Evolutionary conservation across 2,797 vertebrate species (phyloP).

Genomic region (Harpagifer antarcticus): DNA sequence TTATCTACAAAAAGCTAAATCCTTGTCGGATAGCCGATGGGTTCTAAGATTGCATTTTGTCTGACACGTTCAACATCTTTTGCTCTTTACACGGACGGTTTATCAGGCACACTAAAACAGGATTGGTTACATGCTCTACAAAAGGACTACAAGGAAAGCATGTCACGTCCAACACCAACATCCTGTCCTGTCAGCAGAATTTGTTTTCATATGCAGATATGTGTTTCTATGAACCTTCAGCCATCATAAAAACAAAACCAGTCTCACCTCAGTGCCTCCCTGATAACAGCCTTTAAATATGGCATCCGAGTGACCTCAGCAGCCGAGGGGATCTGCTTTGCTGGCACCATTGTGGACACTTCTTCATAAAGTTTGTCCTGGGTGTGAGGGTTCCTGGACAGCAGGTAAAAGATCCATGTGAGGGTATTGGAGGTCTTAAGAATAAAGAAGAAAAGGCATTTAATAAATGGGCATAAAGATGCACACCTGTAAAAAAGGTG

Average conservation of each 20-base stretch:
- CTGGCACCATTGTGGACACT: conserved; percentile 57
- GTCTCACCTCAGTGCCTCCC: conserved; percentile 83
- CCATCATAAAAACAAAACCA: not conserved
- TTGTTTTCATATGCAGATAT: too few relatives aligned
- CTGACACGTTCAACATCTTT: too few relatives aligned
- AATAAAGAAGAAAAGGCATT: not conserved
- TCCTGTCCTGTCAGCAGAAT: too few relatives aligned
- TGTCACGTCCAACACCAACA: too few relatives aligned
- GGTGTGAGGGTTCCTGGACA: conserved; percentile 76
- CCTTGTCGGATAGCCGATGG: too few relatives aligned
- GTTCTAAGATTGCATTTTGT: too few relatives aligned
- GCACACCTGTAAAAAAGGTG: not conserved
- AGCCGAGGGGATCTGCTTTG: conserved; percentile 68
- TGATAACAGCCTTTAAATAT: conserved; percentile 84
- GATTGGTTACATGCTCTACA: too few relatives aligned
- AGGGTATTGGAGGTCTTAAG: conserved; percentile 87
- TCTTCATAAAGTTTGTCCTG: conserved; percentile 83
- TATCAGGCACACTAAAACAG: too few relatives aligned
- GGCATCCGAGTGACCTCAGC: conserved; percentile 79
- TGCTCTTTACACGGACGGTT: too few relatives aligned
- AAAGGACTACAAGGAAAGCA: too few relatives aligned
- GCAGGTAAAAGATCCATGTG: conserved; percentile 82
- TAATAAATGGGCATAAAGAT: not conserved
- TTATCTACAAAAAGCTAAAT: too few relatives aligned
- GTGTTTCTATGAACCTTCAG: too few relatives aligned